Evolutionary conservation across 2,113 vertebrate species (phyloP), one percentile per base, ranked within the genome.

Genomic region (Callopanchax toddi): DNA sequence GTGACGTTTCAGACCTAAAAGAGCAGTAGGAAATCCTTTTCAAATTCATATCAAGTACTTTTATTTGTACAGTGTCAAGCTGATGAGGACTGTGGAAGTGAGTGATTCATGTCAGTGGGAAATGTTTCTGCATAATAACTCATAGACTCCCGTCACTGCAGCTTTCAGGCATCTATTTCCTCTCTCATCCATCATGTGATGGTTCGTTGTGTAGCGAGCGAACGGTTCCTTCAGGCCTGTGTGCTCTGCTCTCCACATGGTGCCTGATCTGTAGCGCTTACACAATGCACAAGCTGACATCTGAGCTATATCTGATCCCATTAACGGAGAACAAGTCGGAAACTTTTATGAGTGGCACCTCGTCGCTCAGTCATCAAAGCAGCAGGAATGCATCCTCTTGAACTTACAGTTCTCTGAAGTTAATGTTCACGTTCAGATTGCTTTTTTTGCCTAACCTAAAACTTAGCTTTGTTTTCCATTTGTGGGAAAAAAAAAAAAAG

Each of bases 1-100:
- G 83, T 83, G 81, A 71, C 74, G 75, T 84, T 88, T 86, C 23
- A 60, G 49, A 65, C 70, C 46, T 40, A 2, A 68, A 55, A 37
- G 8, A 69, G 74, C 70, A 36, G 65, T 64, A 84, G 86, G 84
- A 88, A 80, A 78, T 60, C 70, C 74, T 75, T 77, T 87, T 85
- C 59, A 76, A 45, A 16, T 57, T 69, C 32, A 57, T 53, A 67
- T 76, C 70, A 67, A 68, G 66, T 55, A n/a, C 71, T 45, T 79
- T 84, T 84, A 34, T 61, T 37, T 60, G 60, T 75, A 78, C 72
- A 76, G 78, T 62, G 71, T 52, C 45, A 54, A 62, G 58, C 58
- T 18, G 25, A 61, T 70, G 36, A 48, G 70, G 61, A 66, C 71
- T 60, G 71, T 63, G 49, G 71, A 74, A 67, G 65, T 9, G 32